These are phyloP conservation scores for Micrastur ruficollis DNA, from an alignment of 2,797 vertebrate genomes.

Conservation along the genomic window DNA sequence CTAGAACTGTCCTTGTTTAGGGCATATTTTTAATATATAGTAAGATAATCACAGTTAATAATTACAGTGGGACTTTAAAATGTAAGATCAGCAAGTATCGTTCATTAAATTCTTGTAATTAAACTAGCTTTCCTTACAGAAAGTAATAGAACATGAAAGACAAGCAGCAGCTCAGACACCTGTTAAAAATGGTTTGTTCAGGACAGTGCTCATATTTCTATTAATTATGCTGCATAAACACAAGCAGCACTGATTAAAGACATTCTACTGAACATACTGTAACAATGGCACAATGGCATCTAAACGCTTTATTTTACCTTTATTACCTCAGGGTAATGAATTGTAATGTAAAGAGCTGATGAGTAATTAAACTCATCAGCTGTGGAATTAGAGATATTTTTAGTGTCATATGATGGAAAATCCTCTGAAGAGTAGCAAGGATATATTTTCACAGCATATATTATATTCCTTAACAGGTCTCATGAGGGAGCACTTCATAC, in stretches of 20 bases:
- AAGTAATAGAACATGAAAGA: neutral
- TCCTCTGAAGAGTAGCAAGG: constrained; percentile 8
- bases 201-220: neutral
- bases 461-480: constrained; percentile 11
- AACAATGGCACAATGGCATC: constrained; percentile 39
- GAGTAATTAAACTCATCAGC: constrained; percentile 66
- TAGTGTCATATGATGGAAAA: constrained; percentile 46
- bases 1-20: neutral
- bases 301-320: constrained; percentile 56
- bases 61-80: neutral
- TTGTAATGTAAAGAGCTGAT: constrained; percentile 55
- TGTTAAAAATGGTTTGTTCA: constrained; percentile 1
- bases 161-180: neutral
- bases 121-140: neutral
- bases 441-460: constrained; percentile 23
- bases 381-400: constrained; percentile 46
- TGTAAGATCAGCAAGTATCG: neutral
- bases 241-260: constrained; percentile 43
- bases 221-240: constrained; percentile 41
- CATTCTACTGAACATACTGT: neutral
- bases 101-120: neutral
- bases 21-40: neutral
- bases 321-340: constrained; percentile 60
- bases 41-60: neutral
- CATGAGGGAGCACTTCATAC: neutral